Conservation (phyloP, 2,113 vertebrate species). For the Lota lota region DNA sequence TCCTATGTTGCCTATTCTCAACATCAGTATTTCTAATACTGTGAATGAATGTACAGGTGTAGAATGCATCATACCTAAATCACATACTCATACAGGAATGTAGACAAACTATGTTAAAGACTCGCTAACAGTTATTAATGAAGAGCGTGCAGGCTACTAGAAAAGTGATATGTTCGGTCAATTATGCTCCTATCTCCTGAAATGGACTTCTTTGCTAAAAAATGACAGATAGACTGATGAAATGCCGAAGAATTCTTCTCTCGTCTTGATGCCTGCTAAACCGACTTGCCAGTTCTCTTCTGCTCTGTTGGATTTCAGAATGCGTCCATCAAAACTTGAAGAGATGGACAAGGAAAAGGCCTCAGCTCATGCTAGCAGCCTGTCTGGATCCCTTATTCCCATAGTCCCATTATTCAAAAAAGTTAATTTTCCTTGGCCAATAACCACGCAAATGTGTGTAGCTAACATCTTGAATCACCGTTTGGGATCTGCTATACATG, state of each 20-base stretch:
- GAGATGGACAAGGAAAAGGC: slow-evolving; percentile 37
- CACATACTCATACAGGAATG: too few relatives aligned
- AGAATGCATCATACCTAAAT: too few relatives aligned
- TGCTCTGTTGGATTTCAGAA: slow-evolving; percentile 20
- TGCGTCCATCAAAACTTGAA: slow-evolving; percentile 17
- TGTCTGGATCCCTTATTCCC: slow-evolving; percentile 43
- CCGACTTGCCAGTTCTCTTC: slow-evolving; percentile 19
- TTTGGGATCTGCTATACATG: slow-evolving; percentile 52
- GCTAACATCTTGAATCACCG: slow-evolving; percentile 64
- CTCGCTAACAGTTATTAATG: too few relatives aligned
- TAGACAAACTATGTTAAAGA: too few relatives aligned
- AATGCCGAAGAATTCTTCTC: slow-evolving; percentile 17
- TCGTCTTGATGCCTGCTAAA: slow-evolving; percentile 14
- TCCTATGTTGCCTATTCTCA: too few relatives aligned
- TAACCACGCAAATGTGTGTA: slow-evolving; percentile 32
- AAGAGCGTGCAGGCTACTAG: neutral
- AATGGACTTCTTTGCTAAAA: neutral
- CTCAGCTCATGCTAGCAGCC: slow-evolving; percentile 24
- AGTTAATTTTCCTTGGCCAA: slow-evolving; percentile 61
- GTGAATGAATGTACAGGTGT: too few relatives aligned
- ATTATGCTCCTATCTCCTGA: neutral
- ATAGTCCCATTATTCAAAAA: slow-evolving; percentile 51
- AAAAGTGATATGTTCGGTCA: neutral
- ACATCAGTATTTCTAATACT: too few relatives aligned
- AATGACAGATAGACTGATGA: slow-evolving; percentile 1